Evolutionary conservation across 2,888 invertebrate species (phyloP).

Genomic region (Nephrotoma appendiculata): DNA sequence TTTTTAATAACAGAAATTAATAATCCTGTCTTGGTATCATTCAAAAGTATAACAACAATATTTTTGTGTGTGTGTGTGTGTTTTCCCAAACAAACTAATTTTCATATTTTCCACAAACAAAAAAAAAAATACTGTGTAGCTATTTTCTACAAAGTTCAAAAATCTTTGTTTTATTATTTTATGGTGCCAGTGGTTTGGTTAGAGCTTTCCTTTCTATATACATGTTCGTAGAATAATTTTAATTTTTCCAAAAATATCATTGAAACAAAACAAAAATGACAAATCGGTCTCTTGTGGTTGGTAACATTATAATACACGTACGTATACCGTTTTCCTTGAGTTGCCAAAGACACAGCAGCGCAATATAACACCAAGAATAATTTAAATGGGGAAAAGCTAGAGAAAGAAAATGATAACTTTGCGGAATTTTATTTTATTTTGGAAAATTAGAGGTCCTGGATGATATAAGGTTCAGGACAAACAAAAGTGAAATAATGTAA

Average conservation of each 20-base stretch:
- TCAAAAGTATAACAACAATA: background rate
- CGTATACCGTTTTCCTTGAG: background rate
- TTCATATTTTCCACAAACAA: background rate
- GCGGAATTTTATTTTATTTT: background rate
- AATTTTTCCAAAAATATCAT: background rate
- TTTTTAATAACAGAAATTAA: background rate
- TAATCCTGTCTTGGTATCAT: background rate
- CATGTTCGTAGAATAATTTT: background rate
- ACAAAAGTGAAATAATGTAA: background rate
- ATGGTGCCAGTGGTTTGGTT: background rate
- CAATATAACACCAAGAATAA: background rate
- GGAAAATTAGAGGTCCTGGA: background rate
- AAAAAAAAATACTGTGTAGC: background rate
- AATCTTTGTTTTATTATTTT: background rate
- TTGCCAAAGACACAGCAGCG: background rate
- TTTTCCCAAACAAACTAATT: background rate
- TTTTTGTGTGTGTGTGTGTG: background rate
- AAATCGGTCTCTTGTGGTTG: background rate
- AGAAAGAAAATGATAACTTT: background rate
- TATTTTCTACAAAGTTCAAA: background rate
- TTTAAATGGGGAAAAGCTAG: background rate
- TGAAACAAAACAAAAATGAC: background rate
- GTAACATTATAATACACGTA: background rate
- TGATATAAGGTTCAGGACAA: background rate
- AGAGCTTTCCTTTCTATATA: background rate